Base-by-base conservation (phyloP, 2,888 invertebrate species). In the Anthrax anthrax region DNA sequence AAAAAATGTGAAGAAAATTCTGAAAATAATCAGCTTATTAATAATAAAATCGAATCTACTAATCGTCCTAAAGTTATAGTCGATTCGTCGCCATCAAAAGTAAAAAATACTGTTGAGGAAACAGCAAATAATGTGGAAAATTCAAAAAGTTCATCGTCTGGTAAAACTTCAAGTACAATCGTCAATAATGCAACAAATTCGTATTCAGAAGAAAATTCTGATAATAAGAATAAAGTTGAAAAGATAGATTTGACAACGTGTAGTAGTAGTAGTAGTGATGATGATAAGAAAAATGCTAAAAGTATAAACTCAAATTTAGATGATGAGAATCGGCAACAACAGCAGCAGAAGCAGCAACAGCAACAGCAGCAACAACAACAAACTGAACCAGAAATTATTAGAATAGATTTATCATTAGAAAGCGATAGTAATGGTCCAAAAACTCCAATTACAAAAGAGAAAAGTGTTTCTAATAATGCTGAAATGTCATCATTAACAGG, bases 41-140 rank as follows among this genome's bases (percentile, higher is more conserved):
- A n/a, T n/a, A 32, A 13, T 12, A 39, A 18, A 18, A 14, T 17
- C 18, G 37, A 48, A 12, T 14, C 42, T 36, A 37, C 44, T 1
- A 43, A 43, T 18, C 47, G 55, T 6, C 53, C 55, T 16, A 55
- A 55, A 48, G 55, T 55, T 3, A 55, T 55, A 34, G 50, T 55
- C 18, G 55, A 55, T 45, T 47, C 51, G 2, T 42, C 36, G 18
- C 18, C 36, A 17, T 61, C 64, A 48, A 70, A 70, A 57, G 68
- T 64, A 46, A 64, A 65, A n/a, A 68, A 67, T 53, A n/a, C n/a
- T n/a, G 68, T 67, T 3, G 12, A 70, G 8, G 72, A 72, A 60
- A 62, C 69, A 4, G 23, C 41, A 36, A 44, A 32, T 23, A 39
- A 38, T 42, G n/a, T n/a, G n/a, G 18, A 29, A 47, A 64, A 57